Percentiles rank a stretch among this genome's conserved stretches.
Evolutionary conservation across 2,113 vertebrate species (phyloP).

Genomic region (Ifrita kowaldi): DNA sequence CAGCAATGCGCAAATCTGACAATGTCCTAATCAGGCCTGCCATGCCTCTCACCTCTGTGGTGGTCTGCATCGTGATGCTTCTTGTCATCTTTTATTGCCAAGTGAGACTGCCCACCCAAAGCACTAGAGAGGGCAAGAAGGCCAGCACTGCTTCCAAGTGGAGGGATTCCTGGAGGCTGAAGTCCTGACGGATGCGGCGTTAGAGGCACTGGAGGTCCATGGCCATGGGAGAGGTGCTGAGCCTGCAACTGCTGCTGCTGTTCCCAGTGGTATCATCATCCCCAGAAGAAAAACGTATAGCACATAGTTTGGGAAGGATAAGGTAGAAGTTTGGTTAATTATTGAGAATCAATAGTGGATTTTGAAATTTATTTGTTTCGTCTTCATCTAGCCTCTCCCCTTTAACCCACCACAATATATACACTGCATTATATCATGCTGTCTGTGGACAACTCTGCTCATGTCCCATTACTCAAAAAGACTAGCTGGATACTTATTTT

Average conservation of each 20-base stretch:
- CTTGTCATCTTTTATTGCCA: constrained; percentile 93
- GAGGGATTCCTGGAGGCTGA: constrained; percentile 85
- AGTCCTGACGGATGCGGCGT: constrained; percentile 92
- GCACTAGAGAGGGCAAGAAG: constrained; percentile 92
- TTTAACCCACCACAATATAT: neutral
- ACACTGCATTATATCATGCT: neutral
- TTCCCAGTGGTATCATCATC: constrained; percentile 7
- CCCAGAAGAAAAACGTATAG: neutral
- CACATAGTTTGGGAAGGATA: constrained; percentile 3
- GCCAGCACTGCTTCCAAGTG: constrained; percentile 88
- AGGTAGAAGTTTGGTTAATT: constrained; percentile 37
- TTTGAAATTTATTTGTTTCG: neutral
- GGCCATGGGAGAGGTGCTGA: constrained; percentile 91
- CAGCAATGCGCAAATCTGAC: constrained; percentile 44
- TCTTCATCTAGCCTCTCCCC: neutral
- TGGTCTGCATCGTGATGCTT: constrained; percentile 90
- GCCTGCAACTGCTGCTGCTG: constrained; percentile 85
- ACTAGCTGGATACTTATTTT: neutral
- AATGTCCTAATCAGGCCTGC: constrained; percentile 80
- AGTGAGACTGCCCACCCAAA: constrained; percentile 87
- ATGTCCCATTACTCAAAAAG: neutral
- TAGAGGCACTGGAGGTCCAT: constrained; percentile 89
- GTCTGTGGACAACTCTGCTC: neutral
- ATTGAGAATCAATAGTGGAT: neutral
- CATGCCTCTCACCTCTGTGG: constrained; percentile 90